Base-by-base conservation (phyloP, 1,140 invertebrate genomes). In the Trichomalopsis sarcophagae region DNA sequence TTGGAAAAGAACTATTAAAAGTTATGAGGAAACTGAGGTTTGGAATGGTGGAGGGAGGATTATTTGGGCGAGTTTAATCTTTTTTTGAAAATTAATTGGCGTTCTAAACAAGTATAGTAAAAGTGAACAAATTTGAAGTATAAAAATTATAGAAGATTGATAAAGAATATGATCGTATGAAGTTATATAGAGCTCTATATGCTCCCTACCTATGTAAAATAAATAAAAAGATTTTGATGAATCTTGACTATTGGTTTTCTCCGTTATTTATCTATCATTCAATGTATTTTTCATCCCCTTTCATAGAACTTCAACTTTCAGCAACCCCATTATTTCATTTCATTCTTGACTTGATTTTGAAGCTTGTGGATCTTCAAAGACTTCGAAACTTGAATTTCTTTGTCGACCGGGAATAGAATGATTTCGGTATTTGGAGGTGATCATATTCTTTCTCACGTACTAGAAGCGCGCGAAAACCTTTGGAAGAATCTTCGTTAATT, bases 381-480 rank as follows among this genome's bases (percentile, higher is more conserved):
- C 92, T 92, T 91, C 91, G 9, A 90, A 91, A 92, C 91, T 92
- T 93, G 85, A 86, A 76, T 86, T 86, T 86, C 85, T 86, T 86
- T 86, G 90, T 91, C 90, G 91, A 89, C 91, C 89, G 89, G 90
- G 90, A 92, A 91, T 87, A 88, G 89, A 92, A 92, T 89, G 40
- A 78, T 82, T 85, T 85, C 84, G 89, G 88, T 90, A 90, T 91
- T 90, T 89, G 91, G 92, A 82, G 84, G 7, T 86, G 85, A 93
- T 93, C 92, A 93, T 93, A 93, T 93, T 93, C 92, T 93, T 93
- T 93, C 89, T 93, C 92, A 93, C 92, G 62, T 78, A 78, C 82
- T 84, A 84, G 82, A 90, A 91, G 92, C 90, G 91, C 91, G 91
- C 68, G 90, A 91, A 91, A 92, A 92, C 88, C 92, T 91, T 92